Evolutionary conservation across 2,113 vertebrate genomes (phyloP), one percentile per base, ranked within the genome.

Genomic region (Ivindomyrus marchei): DNA sequence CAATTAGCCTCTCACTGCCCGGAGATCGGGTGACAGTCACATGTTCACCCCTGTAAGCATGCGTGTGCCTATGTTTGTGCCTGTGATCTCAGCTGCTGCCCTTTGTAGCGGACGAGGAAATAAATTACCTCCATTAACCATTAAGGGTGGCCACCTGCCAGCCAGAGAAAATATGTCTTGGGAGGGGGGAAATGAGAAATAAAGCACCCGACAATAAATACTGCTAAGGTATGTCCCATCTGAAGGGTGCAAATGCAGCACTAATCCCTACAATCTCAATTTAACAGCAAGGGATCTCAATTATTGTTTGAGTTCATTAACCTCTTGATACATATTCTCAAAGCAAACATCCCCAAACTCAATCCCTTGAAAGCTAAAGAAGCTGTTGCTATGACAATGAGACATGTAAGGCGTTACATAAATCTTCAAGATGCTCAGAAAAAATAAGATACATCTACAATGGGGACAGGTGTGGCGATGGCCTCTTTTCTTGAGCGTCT

Each of bases 331-430:
- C 50, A 62, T 53, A 87, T 36, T 42, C 52, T 66, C 39, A 66
- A 21, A 58, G 52, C 88, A 70, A 24, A 17, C 21, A 45, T 80
- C 47, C 45, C 42, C 17, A 52, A 47, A 36, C 8, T 3, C 27
- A 24, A n/a, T n/a, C 45, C 88, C 13, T 80, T 80, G 52, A 13
- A 56, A 42, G 27, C 39, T 8, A 70, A 74, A 58, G 89, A 42
- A 89, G 24, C 89, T 47, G 89, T 89, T 85, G 50, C 52, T 42
- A 85, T 62, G 89, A 80, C 89, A 24, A 89, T 47, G 52, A 3
- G 70, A 89, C 27, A 80, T 62, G 52, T 52, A 45, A 15, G 52
- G 77, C 11, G 19, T 89, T 42, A 45, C 80, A 31, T 85, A 42
- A 89, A 39, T 85, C 52, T 11, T 31, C 39, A n/a, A n/a, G 21